These are phyloP conservation scores for Zingel zingel DNA, from an alignment of 2,113 vertebrate species.

Conservation along the genomic window DNA sequence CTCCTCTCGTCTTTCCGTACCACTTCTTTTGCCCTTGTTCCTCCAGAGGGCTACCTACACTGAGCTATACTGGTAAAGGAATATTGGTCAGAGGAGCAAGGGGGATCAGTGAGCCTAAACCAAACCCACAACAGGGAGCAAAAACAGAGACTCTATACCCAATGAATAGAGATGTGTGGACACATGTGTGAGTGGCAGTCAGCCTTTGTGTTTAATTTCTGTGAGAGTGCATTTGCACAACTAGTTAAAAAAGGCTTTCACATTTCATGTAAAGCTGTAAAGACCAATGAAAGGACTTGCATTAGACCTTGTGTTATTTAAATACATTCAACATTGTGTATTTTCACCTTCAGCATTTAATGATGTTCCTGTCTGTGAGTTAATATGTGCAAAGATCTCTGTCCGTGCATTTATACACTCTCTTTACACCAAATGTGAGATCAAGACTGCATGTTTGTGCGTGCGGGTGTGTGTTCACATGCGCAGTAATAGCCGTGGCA, in stretches of 20 bases:
- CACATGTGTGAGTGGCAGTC: background rate
- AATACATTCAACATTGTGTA: background rate
- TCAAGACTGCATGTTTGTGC: constrained; percentile 14
- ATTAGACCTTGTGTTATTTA: background rate
- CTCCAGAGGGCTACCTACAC: constrained; percentile 49
- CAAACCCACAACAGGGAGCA: constrained; percentile 37
- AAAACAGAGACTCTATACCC: constrained; percentile 35
- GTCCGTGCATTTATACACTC: background rate
- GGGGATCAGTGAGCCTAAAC: constrained; percentile 51
- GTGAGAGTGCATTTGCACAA: background rate
- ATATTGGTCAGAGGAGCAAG: constrained; percentile 39
- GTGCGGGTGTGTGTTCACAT: constrained; percentile 11
- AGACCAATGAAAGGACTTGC: background rate
- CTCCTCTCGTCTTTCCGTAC: constrained; percentile 33
- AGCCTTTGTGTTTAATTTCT: constrained; percentile 19
- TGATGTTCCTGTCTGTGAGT: background rate
- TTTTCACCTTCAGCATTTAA: background rate
- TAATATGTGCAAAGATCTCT: background rate
- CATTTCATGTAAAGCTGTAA: constrained; percentile 15
- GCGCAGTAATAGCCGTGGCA: constrained; percentile 44
- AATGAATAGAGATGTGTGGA: constrained; percentile 17
- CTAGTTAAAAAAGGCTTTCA: constrained; percentile 14
- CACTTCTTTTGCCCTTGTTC: constrained; percentile 57
- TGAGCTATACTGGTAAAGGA: constrained; percentile 46
- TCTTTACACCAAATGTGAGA: constrained; percentile 11